phyloP scores from a whole-genome alignment of 2,888 invertebrate species.

The Lasioglossum lativentre region DNA sequence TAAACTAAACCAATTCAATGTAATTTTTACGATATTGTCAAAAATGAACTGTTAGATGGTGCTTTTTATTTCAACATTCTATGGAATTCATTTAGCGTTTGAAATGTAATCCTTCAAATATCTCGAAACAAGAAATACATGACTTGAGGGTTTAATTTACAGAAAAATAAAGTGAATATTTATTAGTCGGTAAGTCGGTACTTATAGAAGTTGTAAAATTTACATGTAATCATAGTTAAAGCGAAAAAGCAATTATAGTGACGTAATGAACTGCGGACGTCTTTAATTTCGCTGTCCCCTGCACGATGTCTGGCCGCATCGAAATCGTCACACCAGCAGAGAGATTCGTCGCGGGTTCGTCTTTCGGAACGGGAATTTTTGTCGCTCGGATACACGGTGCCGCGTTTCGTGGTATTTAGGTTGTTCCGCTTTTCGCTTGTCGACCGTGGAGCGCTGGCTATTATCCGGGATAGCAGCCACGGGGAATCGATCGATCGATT shows the following conservation, averaged over 20 bases:
- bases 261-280: not conserved
- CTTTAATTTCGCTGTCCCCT: not conserved
- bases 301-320: not conserved
- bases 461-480: slow-evolving; percentile 63
- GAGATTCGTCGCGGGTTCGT: slow-evolving; percentile 5
- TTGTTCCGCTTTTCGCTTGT: slow-evolving; percentile 68
- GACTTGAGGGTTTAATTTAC: no score
- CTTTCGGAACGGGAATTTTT: slow-evolving; percentile 34
- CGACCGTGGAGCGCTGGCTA: slow-evolving; percentile 58
- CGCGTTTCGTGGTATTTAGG: slow-evolving; percentile 65
- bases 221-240: no score
- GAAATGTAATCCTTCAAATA: no score
- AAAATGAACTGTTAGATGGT: no score
- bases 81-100: no score
- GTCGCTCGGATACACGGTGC: slow-evolving; percentile 35
- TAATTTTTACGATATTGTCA: no score
- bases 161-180: no score
- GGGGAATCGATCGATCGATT: slow-evolving; percentile 67
- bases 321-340: not conserved
- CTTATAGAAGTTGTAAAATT: no score
- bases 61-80: no score
- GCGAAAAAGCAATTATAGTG: not conserved
- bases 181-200: no score
- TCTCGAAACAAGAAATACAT: no score
- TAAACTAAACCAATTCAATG: no score